Conservation (phyloP, 2,888 invertebrate genomes). For the Amphipyra berbera region DNA sequence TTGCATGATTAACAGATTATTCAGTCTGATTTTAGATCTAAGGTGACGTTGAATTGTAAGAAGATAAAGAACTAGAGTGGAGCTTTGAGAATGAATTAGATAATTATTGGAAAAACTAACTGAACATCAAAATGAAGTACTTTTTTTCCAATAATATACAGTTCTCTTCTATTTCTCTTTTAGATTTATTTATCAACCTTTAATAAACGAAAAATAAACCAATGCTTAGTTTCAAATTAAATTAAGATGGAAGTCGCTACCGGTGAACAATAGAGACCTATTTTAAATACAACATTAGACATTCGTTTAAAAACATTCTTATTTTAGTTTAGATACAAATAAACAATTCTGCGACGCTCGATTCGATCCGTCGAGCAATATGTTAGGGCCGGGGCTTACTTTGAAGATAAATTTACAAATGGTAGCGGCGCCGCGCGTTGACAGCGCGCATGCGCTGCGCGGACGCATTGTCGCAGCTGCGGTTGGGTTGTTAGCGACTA, state of each 20-base stretch:
- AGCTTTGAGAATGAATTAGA: too few relatives aligned
- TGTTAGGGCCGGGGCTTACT: conserved; percentile 73
- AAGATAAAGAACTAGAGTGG: too few relatives aligned
- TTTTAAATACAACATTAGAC: conserved; percentile 56
- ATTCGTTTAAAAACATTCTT: conserved; percentile 76
- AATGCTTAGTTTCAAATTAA: conserved; percentile 13
- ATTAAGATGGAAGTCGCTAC: conserved; percentile 42
- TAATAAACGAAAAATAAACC: not conserved
- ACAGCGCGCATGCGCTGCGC: conserved; percentile 67
- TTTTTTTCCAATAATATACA: too few relatives aligned
- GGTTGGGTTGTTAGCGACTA: conserved; percentile 64
- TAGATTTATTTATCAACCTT: too few relatives aligned
- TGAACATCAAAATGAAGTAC: too few relatives aligned
- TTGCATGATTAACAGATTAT: too few relatives aligned
- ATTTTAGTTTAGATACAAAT: conserved; percentile 73
- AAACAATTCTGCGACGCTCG: conserved; percentile 71
- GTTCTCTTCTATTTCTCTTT: too few relatives aligned
- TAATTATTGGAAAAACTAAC: too few relatives aligned
- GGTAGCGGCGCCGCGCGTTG: conserved; percentile 72
- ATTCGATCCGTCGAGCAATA: conserved; percentile 75
- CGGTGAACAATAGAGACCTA: conserved; percentile 58
- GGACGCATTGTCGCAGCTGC: conserved; percentile 82
- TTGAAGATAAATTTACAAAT: conserved; percentile 86
- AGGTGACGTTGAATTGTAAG: too few relatives aligned
- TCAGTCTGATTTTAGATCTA: too few relatives aligned